Evolutionary conservation across 2,888 invertebrate species (phyloP).

Genomic region (Caenorhabditis panamensis): DNA sequence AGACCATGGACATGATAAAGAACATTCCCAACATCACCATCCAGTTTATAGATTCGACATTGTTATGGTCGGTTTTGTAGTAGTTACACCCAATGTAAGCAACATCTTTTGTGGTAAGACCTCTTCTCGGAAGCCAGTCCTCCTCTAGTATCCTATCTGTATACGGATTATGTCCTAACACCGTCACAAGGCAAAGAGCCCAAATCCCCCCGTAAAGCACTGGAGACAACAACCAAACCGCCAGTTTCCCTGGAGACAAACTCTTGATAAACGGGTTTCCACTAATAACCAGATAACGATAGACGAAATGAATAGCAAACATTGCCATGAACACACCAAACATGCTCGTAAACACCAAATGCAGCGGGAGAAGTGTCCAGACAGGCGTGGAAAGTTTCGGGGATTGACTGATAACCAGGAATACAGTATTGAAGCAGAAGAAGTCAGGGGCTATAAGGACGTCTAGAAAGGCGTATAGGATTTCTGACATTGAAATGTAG

Average conservation of each 20-base stretch:
- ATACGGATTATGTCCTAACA: neutral
- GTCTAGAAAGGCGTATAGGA: neutral
- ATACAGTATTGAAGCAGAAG: neutral
- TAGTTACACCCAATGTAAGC: constrained; percentile 18
- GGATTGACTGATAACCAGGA: neutral
- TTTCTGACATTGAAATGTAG: neutral
- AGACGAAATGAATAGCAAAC: neutral
- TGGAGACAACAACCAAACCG: neutral
- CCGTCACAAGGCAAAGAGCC: neutral
- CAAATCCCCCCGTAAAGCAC: neutral
- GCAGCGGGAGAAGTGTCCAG: neutral
- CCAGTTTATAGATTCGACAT: neutral
- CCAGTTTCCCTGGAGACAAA: neutral
- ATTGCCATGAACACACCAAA: neutral
- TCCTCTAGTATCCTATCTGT: neutral
- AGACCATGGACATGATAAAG: constrained; percentile 17
- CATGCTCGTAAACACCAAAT: neutral
- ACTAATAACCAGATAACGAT: neutral
- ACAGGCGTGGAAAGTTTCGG: neutral
- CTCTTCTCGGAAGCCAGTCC: too few relatives aligned
- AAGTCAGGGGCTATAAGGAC: neutral
- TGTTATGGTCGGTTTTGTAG: neutral
- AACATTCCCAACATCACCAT: constrained; percentile 8
- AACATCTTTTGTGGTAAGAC: neutral
- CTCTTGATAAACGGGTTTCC: neutral